Conservation (phyloP, 2,888 invertebrate genomes). For the Drosophila paranaensis region DNA sequence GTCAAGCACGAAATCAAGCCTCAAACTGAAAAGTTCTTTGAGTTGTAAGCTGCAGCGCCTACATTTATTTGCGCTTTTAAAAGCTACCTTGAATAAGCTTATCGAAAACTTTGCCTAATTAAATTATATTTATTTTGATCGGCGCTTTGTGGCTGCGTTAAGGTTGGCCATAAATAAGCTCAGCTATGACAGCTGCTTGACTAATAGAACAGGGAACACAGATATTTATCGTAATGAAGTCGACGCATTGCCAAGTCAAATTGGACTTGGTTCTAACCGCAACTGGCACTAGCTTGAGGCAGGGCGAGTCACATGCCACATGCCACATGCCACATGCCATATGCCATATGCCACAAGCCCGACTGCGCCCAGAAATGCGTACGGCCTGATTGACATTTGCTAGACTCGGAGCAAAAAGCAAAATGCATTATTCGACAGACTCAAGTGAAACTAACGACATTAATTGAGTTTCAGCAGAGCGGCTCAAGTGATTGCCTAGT, state of each 20-base stretch:
- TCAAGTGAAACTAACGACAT: constrained; percentile 63
- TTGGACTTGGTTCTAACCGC: constrained; percentile 45
- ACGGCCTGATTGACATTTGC: constrained; percentile 70
- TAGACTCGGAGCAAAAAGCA: constrained; percentile 33
- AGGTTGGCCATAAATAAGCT: constrained; percentile 42
- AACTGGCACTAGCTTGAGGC: constrained; percentile 36
- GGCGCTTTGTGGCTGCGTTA: neutral
- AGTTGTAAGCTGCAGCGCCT: neutral
- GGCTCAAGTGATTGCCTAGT: constrained; percentile 45
- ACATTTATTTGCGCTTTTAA: neutral
- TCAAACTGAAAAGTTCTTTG: neutral
- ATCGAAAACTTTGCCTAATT: neutral
- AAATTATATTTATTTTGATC: constrained; percentile 4
- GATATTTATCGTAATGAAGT: constrained; percentile 66
- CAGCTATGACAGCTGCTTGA: constrained; percentile 49
- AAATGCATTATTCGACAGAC: constrained; percentile 39
- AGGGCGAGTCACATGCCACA: constrained; percentile 48
- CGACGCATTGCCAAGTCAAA: constrained; percentile 53
- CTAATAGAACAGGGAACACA: constrained; percentile 63
- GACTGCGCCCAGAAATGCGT: constrained; percentile 75
- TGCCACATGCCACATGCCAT: constrained; percentile 21
- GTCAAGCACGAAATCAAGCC: neutral
- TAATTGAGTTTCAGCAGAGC: constrained; percentile 66
- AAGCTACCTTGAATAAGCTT: neutral
- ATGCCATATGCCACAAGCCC: constrained; percentile 15